Base-by-base conservation (phyloP, 2,888 invertebrate genomes). In the Congeria kusceri region DNA sequence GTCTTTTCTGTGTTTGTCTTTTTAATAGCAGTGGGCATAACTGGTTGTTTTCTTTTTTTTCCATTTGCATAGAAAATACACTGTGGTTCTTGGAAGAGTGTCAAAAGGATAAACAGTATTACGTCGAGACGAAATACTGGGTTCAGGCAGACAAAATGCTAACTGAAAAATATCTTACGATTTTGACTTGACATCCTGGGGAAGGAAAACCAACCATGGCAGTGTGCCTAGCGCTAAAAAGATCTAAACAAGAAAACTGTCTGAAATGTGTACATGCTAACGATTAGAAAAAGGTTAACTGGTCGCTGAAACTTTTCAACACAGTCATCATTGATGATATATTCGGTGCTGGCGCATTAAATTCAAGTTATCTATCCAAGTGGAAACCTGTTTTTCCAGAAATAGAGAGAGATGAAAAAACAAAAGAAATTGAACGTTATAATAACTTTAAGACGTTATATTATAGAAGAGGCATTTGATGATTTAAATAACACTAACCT, bases 241-340 rank as follows among this genome's bases (percentile, higher is more conserved):
- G 49, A 18, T n/a, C 49, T 3, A 49, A 49, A 18, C 61, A 28
- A 3, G 44, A 67, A 4, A 66, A 57, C 3, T 73, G 72, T 59
- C 28, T 80, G 13, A 47, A 66, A 11, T 28, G 76, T 4, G 11
- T 23, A 0, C 57, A 63, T 13, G 73, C 80, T 9, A 44, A 59
- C 2, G 73, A 80, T 18, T 80, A 73, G 80, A 59, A 47, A 15
- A 23, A 53, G 15, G 46, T 77, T 20, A 73, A 80, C 66, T 62
- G 69, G 13, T 59, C 63, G 1, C 18, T 67, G 15, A 63, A 67
- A n/a, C 5, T 64, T 15, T 56, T 77, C 32, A 57, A 73, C n/a
- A n/a, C n/a, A n/a, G n/a, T n/a, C n/a, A n/a, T 80, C 0, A 73
- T 77, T 39, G 80, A 80, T 58, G 80, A 80, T 39, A 77, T 80